These are phyloP conservation scores for Galleria mellonella DNA, from an alignment of 1,140 invertebrate species.

Conservation along the genomic window DNA sequence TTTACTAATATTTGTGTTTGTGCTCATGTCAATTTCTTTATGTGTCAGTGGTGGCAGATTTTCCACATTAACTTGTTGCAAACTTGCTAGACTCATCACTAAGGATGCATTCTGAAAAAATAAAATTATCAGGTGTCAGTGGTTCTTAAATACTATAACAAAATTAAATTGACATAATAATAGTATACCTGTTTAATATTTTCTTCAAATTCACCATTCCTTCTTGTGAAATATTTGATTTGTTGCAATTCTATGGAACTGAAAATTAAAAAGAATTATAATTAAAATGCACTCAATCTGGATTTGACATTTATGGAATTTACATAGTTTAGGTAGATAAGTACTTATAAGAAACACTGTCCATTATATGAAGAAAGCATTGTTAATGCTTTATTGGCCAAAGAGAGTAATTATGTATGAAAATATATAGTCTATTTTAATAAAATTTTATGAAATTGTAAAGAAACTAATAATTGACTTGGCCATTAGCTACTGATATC, in stretches of 20 bases:
- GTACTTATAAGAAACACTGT: too few relatives aligned
- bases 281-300: too few relatives aligned
- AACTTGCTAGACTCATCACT: slow-evolving; percentile 27
- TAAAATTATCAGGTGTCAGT: slow-evolving; percentile 1
- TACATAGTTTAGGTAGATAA: too few relatives aligned
- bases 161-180: neutral
- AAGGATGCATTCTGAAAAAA: slow-evolving; percentile 44
- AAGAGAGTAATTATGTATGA: too few relatives aligned
- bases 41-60: slow-evolving; percentile 28
- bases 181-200: slow-evolving; percentile 38
- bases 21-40: slow-evolving; percentile 17
- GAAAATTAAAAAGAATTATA: slow-evolving; percentile 1
- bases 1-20: slow-evolving; percentile 17
- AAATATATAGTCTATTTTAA: too few relatives aligned
- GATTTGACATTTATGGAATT: too few relatives aligned
- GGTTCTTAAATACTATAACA: neutral
- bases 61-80: slow-evolving; percentile 34
- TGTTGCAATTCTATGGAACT: slow-evolving; percentile 44
- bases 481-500: too few relatives aligned
- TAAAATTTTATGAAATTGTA: too few relatives aligned
- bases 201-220: slow-evolving; percentile 40
- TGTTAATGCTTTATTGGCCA: too few relatives aligned
- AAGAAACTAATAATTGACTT: too few relatives aligned
- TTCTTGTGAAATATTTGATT: slow-evolving; percentile 40
- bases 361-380: too few relatives aligned